phyloP scores from a whole-genome alignment of 2,888 invertebrate genomes.

The Xanthorhoe designata region DNA sequence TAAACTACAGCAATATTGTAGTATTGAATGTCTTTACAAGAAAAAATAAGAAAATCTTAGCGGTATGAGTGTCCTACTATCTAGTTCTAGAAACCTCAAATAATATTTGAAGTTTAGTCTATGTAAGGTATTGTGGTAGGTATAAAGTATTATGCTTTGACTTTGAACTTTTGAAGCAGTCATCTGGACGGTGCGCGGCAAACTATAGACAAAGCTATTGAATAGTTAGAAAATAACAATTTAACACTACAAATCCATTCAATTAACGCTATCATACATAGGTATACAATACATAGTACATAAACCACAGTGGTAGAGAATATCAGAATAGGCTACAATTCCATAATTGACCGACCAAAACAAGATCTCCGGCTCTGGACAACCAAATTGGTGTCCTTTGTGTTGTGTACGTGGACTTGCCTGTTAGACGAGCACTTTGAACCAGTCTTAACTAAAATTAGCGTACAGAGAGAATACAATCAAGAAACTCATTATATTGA shows the following conservation, averaged over 20 bases:
- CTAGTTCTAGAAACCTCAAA: neutral
- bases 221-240: neutral
- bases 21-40: constrained; percentile 1
- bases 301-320: too few species aligned
- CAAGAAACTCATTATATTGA: too few species aligned
- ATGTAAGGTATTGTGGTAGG: too few species aligned
- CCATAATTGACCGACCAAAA: neutral
- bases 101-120: too few species aligned
- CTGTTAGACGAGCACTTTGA: neutral
- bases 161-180: too few species aligned
- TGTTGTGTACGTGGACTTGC: neutral
- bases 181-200: neutral
- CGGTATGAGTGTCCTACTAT: neutral
- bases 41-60: neutral
- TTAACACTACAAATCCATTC: too few species aligned
- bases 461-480: too few species aligned
- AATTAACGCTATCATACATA: too few species aligned
- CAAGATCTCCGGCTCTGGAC: neutral
- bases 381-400: neutral
- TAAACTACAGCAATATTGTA: constrained; percentile 20
- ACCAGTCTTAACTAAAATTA: neutral
- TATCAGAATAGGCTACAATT: neutral
- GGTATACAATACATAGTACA: too few species aligned
- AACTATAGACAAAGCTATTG: neutral
- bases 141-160: too few species aligned